phyloP scores from a whole-genome alignment of 2,797 vertebrate species.

The Odontamblyopus lacepedii region DNA sequence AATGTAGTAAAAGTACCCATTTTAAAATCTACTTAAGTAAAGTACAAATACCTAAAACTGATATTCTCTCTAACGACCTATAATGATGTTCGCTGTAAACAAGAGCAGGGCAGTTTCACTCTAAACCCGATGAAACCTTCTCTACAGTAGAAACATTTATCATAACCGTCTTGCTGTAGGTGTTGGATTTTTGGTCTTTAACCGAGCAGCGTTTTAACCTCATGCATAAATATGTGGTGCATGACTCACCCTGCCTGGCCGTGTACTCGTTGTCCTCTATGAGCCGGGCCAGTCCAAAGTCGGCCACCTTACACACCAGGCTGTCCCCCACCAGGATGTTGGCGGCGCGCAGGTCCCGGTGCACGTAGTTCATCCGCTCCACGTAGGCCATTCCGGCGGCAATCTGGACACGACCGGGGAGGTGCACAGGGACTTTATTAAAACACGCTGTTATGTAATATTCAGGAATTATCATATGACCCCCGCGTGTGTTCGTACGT shows the following conservation, averaged over 20 bases:
- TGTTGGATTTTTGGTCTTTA: neutral
- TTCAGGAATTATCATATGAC: neutral
- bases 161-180: neutral
- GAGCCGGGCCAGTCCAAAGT: slow-evolving; percentile 93
- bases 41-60: no score
- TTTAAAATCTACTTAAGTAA: no score
- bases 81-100: no score
- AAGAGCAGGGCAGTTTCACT: no score
- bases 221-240: neutral
- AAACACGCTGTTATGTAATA: neutral
- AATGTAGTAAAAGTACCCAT: no score
- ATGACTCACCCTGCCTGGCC: slow-evolving; percentile 87
- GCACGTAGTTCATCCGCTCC: slow-evolving; percentile 98
- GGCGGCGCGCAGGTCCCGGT: slow-evolving; percentile 93
- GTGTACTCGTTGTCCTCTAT: slow-evolving; percentile 99
- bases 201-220: neutral
- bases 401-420: slow-evolving; percentile 76
- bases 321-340: slow-evolving; percentile 96
- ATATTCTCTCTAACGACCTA: no score
- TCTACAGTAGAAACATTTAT: neutral
- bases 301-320: slow-evolving; percentile 94
- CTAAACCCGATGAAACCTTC: no score
- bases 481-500: neutral
- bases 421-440: neutral
- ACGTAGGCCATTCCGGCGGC: slow-evolving; percentile 96